Percentiles rank a stretch among this genome's conserved stretches.
phyloP scores from a whole-genome alignment of 2,888 invertebrate genomes.

The Cantharis lateralis region DNA sequence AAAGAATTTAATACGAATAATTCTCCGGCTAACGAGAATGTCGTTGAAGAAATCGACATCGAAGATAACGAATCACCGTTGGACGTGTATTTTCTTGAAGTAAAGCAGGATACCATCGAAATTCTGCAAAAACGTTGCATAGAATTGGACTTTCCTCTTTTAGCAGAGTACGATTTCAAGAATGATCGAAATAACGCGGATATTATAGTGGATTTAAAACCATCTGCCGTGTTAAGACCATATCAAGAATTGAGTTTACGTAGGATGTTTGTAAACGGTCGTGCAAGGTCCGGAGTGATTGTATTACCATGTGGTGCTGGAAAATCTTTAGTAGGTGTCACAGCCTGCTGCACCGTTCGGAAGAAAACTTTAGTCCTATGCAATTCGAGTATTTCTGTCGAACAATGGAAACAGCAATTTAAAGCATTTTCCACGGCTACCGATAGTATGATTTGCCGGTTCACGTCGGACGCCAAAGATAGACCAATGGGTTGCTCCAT shows the following conservation, averaged over 20 bases:
- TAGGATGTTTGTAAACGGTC: slow-evolving; percentile 99
- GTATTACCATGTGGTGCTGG: slow-evolving; percentile 95
- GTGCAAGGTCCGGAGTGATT: slow-evolving; percentile 89
- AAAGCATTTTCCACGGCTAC: too few relatives aligned
- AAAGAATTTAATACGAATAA: slow-evolving; percentile 58
- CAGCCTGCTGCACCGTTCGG: slow-evolving; percentile 98
- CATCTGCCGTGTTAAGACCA: slow-evolving; percentile 91
- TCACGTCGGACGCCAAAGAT: slow-evolving; percentile 94
- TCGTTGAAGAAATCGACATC: slow-evolving; percentile 95
- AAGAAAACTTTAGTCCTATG: slow-evolving; percentile 94
- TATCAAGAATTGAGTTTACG: slow-evolving; percentile 98
- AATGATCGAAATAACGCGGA: slow-evolving; percentile 96
- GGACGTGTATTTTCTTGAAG: slow-evolving; percentile 91
- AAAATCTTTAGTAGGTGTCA: slow-evolving; percentile 93
- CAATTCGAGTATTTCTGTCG: slow-evolving; percentile 98
- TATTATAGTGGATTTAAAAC: slow-evolving; percentile 85
- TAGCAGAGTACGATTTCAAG: slow-evolving; percentile 98
- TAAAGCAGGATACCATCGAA: slow-evolving; percentile 94
- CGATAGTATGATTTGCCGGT: slow-evolving; percentile 93
- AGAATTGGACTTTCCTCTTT: slow-evolving; percentile 92
- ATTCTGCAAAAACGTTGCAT: slow-evolving; percentile 96
- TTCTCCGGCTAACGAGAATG: slow-evolving; percentile 68
- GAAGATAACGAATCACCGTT: slow-evolving; percentile 77
- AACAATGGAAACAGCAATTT: slow-evolving; percentile 90
- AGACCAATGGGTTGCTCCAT: slow-evolving; percentile 93